These are phyloP conservation scores for Ips nitidus DNA, from an alignment of 1,140 invertebrate species.

Conservation along the genomic window DNA sequence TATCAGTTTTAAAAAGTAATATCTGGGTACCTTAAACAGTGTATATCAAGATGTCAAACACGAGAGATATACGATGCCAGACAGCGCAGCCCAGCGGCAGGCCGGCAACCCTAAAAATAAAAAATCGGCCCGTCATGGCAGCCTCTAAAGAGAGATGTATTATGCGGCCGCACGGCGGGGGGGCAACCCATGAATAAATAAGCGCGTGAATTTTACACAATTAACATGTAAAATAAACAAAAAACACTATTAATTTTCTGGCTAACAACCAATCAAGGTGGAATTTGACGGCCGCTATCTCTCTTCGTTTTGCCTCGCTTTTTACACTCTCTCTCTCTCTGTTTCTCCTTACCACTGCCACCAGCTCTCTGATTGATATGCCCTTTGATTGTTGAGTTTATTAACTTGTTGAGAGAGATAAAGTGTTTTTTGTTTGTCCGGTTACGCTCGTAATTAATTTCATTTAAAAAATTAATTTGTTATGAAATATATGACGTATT, in stretches of 20 bases:
- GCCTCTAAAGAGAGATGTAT: slow-evolving; percentile 50
- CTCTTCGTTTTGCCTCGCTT: slow-evolving; percentile 3
- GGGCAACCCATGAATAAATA: slow-evolving; percentile 53
- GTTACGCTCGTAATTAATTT: slow-evolving; percentile 14
- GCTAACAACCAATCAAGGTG: slow-evolving; percentile 50
- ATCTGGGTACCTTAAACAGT: slow-evolving; percentile 38
- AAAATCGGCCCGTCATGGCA: slow-evolving; percentile 40
- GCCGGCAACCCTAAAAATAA: slow-evolving; percentile 38
- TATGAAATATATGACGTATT: too few relatives aligned
- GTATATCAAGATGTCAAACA: slow-evolving; percentile 48
- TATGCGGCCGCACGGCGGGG: slow-evolving; percentile 46
- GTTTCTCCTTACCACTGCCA: background rate
- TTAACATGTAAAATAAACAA: slow-evolving; percentile 53
- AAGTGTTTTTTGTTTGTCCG: slow-evolving; percentile 14
- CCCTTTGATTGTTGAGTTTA: slow-evolving; percentile 51
- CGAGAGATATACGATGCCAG: slow-evolving; percentile 45
- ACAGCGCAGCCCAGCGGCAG: slow-evolving; percentile 32
- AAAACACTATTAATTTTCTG: slow-evolving; percentile 52
- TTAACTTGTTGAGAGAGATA: slow-evolving; percentile 50
- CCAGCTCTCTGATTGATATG: slow-evolving; percentile 46
- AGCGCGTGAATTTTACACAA: slow-evolving; percentile 54
- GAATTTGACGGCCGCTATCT: slow-evolving; percentile 46
- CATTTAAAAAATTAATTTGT: slow-evolving; percentile 9
- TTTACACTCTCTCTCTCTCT: slow-evolving; percentile 14
- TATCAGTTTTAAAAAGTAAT: slow-evolving; percentile 30